Evolutionary conservation across 2,888 invertebrate species (phyloP).

Genomic region (Ormyrus pomaceus): DNA sequence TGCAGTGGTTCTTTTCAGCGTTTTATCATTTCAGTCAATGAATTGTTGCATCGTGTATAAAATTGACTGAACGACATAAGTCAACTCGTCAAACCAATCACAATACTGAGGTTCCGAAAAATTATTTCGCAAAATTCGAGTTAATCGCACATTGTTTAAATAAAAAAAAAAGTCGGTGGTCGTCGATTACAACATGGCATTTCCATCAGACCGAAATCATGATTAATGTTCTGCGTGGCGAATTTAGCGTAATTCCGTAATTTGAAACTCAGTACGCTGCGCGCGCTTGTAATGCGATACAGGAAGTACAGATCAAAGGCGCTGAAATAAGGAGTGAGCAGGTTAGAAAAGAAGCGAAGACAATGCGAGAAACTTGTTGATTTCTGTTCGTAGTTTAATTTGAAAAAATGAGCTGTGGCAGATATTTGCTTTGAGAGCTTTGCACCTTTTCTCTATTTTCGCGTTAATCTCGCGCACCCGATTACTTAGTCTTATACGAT

Average conservation of each 20-base stretch:
- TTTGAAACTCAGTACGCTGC: too few relatives aligned
- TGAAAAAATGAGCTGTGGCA: background rate
- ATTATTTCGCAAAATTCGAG: slow-evolving; percentile 11
- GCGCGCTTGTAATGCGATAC: background rate
- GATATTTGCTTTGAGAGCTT: slow-evolving; percentile 11
- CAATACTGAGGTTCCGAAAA: slow-evolving; percentile 26
- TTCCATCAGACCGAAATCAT: slow-evolving; percentile 47
- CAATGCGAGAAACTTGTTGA: background rate
- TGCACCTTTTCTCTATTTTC: slow-evolving; percentile 9
- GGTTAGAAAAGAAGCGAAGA: background rate
- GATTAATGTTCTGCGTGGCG: background rate
- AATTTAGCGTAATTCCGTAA: background rate
- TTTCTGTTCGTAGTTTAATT: background rate
- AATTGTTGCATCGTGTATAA: slow-evolving; percentile 26
- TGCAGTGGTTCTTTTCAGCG: slow-evolving; percentile 15
- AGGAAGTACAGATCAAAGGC: too few relatives aligned
- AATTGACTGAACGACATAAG: slow-evolving; percentile 16
- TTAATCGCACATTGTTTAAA: slow-evolving; percentile 15
- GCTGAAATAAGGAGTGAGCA: too few relatives aligned
- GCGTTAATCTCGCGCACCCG: slow-evolving; percentile 11
- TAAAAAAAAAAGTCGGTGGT: slow-evolving; percentile 50
- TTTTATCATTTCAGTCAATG: slow-evolving; percentile 41
- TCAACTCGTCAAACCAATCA: slow-evolving; percentile 37
- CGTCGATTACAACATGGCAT: slow-evolving; percentile 53
- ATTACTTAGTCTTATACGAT: slow-evolving; percentile 35